phyloP scores from a whole-genome alignment of 2,888 invertebrate species.

The Ganaspis brasiliensis region DNA sequence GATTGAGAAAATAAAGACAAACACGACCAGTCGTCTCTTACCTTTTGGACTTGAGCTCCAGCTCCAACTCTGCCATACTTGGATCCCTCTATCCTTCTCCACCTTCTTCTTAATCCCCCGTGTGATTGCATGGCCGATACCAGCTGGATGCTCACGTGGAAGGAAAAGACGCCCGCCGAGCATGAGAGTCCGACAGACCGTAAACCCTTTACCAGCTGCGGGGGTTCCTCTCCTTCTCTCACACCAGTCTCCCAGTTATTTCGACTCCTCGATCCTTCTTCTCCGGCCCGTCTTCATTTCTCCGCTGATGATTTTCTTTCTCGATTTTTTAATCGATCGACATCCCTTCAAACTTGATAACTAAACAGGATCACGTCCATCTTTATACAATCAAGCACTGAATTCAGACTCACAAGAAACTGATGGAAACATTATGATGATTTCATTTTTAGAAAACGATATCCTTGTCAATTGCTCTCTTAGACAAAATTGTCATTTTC shows the following conservation, averaged over 20 bases:
- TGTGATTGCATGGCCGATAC: slow-evolving; percentile 78
- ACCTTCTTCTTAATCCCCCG: slow-evolving; percentile 77
- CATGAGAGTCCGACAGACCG: slow-evolving; percentile 74
- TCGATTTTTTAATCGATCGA: slow-evolving; percentile 34
- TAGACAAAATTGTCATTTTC: too few relatives aligned
- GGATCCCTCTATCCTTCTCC: slow-evolving; percentile 63
- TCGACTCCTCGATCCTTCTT: slow-evolving; percentile 53
- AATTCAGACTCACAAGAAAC: too few relatives aligned
- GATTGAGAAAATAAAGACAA: slow-evolving; percentile 67
- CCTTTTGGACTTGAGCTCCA: slow-evolving; percentile 35
- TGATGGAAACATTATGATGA: too few relatives aligned
- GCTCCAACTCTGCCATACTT: slow-evolving; percentile 42
- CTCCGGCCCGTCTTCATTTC: slow-evolving; percentile 44
- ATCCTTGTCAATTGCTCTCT: too few relatives aligned
- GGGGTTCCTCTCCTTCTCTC: slow-evolving; percentile 70
- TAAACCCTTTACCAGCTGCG: slow-evolving; percentile 78
- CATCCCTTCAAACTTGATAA: slow-evolving; percentile 36
- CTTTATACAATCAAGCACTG: too few relatives aligned
- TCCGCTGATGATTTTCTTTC: slow-evolving; percentile 12
- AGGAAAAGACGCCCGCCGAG: slow-evolving; percentile 75
- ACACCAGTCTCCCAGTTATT: slow-evolving; percentile 56
- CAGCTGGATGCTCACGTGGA: slow-evolving; percentile 77
- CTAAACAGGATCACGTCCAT: neutral
- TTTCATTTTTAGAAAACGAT: too few relatives aligned
- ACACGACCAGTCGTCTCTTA: slow-evolving; percentile 49